Conservation (phyloP, 2,888 invertebrate species). For the Tenodera sinensis region DNA sequence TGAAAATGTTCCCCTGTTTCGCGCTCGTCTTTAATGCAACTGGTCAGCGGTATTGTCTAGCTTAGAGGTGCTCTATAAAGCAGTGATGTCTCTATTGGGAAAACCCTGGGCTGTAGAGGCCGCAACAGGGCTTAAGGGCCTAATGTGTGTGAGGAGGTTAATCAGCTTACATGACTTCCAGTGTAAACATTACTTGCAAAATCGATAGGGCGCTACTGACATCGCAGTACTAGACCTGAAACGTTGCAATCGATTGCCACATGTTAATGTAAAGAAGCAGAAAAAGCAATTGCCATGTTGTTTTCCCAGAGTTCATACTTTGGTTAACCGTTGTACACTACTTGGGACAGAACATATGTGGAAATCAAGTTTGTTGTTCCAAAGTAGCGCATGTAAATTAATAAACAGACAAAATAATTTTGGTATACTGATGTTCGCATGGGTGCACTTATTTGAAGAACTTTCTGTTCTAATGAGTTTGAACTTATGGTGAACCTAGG, state of each 20-base stretch:
- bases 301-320: neutral
- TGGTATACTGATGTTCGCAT: too few relatives aligned
- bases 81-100: neutral
- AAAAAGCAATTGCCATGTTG: neutral
- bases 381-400: neutral
- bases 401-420: too few relatives aligned
- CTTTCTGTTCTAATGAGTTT: too few relatives aligned
- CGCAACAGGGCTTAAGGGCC: neutral
- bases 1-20: too few relatives aligned
- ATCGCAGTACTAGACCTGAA: neutral
- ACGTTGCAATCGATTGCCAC: neutral
- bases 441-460: too few relatives aligned
- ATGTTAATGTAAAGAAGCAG: neutral
- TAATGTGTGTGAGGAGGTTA: neutral
- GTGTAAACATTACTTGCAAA: neutral
- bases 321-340: too few relatives aligned
- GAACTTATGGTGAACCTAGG: too few relatives aligned
- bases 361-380: neutral
- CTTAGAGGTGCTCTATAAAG: neutral
- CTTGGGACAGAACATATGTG: too few relatives aligned
- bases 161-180: neutral
- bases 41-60: too few relatives aligned
- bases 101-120: neutral
- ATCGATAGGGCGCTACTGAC: neutral
- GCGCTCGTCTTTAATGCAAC: too few relatives aligned